Conservation (phyloP, 1,140 invertebrate species). For the Drosophila ercepeae region DNA sequence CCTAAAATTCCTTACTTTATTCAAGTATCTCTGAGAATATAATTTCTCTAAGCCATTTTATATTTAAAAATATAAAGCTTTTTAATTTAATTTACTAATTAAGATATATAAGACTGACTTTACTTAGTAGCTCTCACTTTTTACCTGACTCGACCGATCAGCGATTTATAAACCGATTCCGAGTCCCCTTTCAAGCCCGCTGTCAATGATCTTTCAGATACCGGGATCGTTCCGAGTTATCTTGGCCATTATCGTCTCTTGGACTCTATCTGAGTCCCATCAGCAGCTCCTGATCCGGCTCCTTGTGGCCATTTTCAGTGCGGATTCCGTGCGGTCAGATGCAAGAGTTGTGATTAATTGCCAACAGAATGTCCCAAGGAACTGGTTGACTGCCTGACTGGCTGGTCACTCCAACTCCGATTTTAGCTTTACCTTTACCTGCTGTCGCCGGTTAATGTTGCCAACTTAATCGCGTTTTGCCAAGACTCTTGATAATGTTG, state of each 20-base stretch:
- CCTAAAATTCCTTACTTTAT: background rate
- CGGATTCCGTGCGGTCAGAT: conserved; percentile 41
- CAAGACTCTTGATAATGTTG: conserved; percentile 77
- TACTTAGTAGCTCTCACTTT: conserved; percentile 1
- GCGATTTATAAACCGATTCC: background rate
- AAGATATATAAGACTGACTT: background rate
- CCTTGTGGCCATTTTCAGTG: background rate
- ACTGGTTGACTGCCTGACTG: conserved; percentile 45
- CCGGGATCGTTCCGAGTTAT: conserved; percentile 27
- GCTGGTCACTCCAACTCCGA: conserved; percentile 3
- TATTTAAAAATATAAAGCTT: background rate
- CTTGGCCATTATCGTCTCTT: conserved; percentile 39
- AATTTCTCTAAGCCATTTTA: too few species aligned
- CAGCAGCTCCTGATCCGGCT: conserved; percentile 36
- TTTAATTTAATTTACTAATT: background rate
- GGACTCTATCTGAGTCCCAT: conserved; percentile 36
- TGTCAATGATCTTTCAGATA: conserved; percentile 40
- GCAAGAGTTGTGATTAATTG: conserved; percentile 56
- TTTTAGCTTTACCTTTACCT: conserved; percentile 17
- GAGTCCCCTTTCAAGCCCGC: conserved; percentile 3
- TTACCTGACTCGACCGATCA: background rate
- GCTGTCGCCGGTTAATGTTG: conserved; percentile 75
- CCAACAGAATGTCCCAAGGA: conserved; percentile 39
- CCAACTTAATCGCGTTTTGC: conserved; percentile 79
- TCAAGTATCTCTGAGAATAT: background rate